Evolutionary conservation across 2,113 vertebrate genomes (phyloP).

Genomic region (Psilopsiagon aymara): DNA sequence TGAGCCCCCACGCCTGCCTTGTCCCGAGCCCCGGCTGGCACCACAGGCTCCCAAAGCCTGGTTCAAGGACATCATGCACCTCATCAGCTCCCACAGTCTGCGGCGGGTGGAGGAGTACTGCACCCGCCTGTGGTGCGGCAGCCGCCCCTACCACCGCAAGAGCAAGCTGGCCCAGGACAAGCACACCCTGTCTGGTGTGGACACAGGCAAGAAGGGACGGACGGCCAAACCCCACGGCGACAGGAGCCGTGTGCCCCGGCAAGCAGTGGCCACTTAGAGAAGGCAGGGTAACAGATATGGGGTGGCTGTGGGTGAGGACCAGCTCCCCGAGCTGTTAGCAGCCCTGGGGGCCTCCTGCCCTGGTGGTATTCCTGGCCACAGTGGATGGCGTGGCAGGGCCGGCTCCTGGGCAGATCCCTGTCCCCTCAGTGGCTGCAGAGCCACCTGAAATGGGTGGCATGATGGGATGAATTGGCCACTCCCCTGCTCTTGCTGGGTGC

Average conservation of each 20-base stretch:
- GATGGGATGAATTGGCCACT: rapidly evolving
- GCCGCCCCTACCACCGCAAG: constrained; percentile 78
- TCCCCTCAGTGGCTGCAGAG: not conserved
- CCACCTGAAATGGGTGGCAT: rapidly evolving
- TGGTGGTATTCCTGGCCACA: rapidly evolving
- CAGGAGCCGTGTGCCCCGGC: constrained; percentile 86
- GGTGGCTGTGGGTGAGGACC: not conserved
- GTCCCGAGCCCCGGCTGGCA: not conserved
- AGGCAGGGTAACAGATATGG: not conserved
- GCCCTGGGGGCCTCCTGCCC: not conserved
- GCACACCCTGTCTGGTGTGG: constrained; percentile 78
- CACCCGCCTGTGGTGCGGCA: constrained; percentile 88
- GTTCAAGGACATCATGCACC: constrained; percentile 94
- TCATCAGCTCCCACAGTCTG: constrained; percentile 84
- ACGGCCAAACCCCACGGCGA: constrained; percentile 78
- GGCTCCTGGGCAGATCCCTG: not conserved
- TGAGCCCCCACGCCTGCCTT: not conserved
- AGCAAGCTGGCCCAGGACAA: constrained; percentile 87
- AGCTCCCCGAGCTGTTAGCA: not conserved
- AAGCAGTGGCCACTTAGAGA: constrained; percentile 69
- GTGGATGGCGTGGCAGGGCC: not conserved
- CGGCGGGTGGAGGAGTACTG: constrained; percentile 90
- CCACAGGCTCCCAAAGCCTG: constrained; percentile 78
- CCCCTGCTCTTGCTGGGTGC: not conserved
- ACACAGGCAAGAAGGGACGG: constrained; percentile 80